Conservation (phyloP, 2,113 vertebrate genomes). For the Coreoperca whiteheadi region DNA sequence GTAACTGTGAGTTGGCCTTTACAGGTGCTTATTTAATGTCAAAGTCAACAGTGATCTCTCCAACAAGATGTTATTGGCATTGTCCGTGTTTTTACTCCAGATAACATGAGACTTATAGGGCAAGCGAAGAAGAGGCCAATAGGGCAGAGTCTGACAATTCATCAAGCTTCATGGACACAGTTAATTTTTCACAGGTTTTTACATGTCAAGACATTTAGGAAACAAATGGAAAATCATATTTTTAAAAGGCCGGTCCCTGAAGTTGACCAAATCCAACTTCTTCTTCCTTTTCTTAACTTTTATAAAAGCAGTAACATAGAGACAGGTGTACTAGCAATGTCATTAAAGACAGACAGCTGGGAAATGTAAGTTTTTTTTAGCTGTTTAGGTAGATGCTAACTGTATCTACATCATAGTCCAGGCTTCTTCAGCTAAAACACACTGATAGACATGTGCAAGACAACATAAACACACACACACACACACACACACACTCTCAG, state of each 20-base stretch:
- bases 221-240: conserved; percentile 15
- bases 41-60: conserved; percentile 70
- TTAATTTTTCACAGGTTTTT: conserved; percentile 43
- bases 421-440: conserved; percentile 27
- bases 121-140: conserved; percentile 49
- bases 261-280: neutral
- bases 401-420: conserved; percentile 21
- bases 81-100: conserved; percentile 69
- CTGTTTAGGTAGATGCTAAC: conserved; percentile 19
- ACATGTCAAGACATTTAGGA: conserved; percentile 17
- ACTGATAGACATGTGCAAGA: conserved; percentile 44
- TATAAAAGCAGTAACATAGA: neutral
- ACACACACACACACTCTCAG: conserved; percentile 53
- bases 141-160: conserved; percentile 14
- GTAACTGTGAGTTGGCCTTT: conserved; percentile 74
- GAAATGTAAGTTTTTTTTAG: conserved; percentile 48
- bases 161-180: conserved; percentile 33
- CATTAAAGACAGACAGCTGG: conserved; percentile 29
- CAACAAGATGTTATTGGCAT: conserved; percentile 77
- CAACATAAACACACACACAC: conserved; percentile 36
- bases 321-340: conserved; percentile 8
- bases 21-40: conserved; percentile 74
- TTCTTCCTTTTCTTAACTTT: neutral
- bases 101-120: conserved; percentile 58
- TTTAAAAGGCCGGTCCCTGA: conserved; percentile 1